Evolutionary conservation across 2,113 vertebrate species (phyloP).

Genomic region (Dasypus novemcinctus): DNA sequence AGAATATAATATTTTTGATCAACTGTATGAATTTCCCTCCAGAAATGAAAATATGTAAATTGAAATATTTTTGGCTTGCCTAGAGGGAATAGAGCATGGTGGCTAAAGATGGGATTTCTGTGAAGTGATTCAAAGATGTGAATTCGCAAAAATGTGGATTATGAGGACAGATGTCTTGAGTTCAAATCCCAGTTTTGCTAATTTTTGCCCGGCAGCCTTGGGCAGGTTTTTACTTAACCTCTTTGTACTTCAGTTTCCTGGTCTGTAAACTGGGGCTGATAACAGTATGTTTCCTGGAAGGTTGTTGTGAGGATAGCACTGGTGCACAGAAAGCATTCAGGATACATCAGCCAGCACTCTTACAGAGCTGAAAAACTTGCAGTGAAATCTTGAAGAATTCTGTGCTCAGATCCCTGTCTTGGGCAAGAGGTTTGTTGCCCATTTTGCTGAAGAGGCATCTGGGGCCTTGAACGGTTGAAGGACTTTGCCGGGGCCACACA

Average conservation of each 20-base stretch:
- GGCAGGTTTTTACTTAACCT: not conserved
- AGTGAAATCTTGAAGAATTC: not conserved
- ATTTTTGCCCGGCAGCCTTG: not conserved
- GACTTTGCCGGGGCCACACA: not conserved
- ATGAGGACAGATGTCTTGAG: not conserved
- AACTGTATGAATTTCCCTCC: slow-evolving; percentile 37
- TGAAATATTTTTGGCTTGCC: not conserved
- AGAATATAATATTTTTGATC: slow-evolving; percentile 48
- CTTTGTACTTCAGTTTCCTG: not conserved
- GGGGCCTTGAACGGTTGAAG: not conserved
- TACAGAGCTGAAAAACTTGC: not conserved
- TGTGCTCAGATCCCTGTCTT: not conserved
- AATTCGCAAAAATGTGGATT: too few relatives aligned
- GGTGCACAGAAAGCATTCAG: not conserved
- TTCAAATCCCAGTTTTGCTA: not conserved
- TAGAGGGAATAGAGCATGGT: not conserved
- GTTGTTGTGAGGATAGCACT: not conserved
- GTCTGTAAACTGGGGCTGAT: not conserved
- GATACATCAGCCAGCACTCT: fast-evolving
- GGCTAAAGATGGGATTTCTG: not conserved
- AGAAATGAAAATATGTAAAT: slow-evolving; percentile 48
- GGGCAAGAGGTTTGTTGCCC: not conserved
- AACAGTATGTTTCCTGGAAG: not conserved
- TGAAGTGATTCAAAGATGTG: too few relatives aligned
- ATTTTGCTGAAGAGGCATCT: not conserved